A percentile compares a stretch with the other conserved stretches of the same genome.
phyloP scores from a whole-genome alignment of 1,140 invertebrate species.

The Heterodera schachtii region DNA sequence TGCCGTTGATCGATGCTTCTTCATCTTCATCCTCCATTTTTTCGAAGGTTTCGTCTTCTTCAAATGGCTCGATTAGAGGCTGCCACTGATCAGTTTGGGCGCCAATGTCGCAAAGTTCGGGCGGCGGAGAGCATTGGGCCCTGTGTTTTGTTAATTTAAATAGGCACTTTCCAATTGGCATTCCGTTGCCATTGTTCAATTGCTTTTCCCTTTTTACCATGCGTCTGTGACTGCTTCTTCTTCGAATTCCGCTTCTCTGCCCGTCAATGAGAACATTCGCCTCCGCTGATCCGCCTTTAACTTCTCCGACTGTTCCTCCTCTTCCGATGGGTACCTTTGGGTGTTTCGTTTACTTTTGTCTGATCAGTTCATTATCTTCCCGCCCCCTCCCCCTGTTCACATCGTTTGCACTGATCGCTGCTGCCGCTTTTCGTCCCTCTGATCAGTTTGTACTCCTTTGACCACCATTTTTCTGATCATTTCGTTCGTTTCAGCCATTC shows the following conservation, averaged over 20 bases:
- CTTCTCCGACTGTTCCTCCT: neutral
- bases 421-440: neutral
- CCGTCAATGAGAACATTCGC: neutral
- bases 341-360: neutral
- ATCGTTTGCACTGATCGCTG: neutral
- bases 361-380: neutral
- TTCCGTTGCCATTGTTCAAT: too few species aligned
- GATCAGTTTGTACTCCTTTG: neutral
- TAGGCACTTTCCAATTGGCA: too few species aligned
- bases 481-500: neutral
- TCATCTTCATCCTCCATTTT: neutral
- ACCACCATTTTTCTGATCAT: neutral
- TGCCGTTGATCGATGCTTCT: neutral
- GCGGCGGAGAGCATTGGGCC: constrained; percentile 32
- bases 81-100: constrained; percentile 20
- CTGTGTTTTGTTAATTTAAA: neutral
- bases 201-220: neutral
- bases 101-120: constrained; percentile 26
- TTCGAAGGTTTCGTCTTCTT: neutral
- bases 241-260: constrained; percentile 1
- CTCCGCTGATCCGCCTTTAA: neutral
- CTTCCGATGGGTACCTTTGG: neutral
- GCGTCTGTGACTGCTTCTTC: neutral
- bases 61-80: neutral
- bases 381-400: neutral